A percentile compares a stretch with the other conserved stretches of the same genome.
Evolutionary conservation across 2,113 vertebrate species (phyloP).

Genomic region (Camelus bactrianus): DNA sequence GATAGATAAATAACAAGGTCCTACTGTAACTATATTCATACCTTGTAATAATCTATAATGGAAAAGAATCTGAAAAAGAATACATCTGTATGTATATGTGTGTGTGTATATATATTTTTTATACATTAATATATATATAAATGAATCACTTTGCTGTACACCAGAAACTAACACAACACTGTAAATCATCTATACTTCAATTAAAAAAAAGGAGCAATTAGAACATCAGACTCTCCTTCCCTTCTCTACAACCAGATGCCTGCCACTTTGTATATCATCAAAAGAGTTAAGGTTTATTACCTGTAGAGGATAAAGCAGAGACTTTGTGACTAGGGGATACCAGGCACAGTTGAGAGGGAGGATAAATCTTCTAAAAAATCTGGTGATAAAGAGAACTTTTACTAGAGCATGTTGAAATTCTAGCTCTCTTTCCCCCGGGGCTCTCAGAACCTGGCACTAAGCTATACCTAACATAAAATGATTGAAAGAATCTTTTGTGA

Average conservation of each 20-base stretch:
- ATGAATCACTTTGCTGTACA: not conserved
- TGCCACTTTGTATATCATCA: not conserved
- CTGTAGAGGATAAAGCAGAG: not conserved
- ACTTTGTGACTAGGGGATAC: not conserved
- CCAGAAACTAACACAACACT: not conserved
- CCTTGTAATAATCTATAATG: not conserved
- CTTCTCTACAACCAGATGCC: not conserved
- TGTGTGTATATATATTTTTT: too few species aligned
- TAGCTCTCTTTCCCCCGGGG: not conserved
- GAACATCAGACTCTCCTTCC: not conserved
- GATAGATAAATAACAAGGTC: not conserved
- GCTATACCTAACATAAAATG: not conserved
- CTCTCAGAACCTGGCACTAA: not conserved
- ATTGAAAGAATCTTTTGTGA: not conserved
- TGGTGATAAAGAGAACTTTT: not conserved
- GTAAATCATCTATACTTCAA: not conserved
- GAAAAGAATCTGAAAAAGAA: not conserved
- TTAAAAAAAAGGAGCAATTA: not conserved
- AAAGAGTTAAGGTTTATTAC: not conserved
- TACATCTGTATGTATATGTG: too few species aligned
- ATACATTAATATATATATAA: not conserved
- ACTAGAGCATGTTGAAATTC: constrained; percentile 28
- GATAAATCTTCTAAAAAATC: constrained; percentile 7
- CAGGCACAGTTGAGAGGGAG: not conserved
- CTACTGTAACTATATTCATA: not conserved